These are phyloP conservation scores for Lacanobia wlatinum DNA, from an alignment of 2,888 invertebrate species.

Conservation along the genomic window DNA sequence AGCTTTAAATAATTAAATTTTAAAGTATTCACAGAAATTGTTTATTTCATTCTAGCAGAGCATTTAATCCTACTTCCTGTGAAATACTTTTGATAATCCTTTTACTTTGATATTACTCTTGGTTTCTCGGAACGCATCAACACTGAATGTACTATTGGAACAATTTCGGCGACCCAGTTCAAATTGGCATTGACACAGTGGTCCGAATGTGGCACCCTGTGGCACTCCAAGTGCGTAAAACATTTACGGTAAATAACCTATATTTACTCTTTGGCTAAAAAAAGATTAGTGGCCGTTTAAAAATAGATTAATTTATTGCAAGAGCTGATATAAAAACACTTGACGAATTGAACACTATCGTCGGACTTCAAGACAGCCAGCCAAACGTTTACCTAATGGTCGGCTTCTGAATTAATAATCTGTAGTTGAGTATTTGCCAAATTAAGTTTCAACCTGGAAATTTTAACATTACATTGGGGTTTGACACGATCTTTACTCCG, in stretches of 20 bases:
- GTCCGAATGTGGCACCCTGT: constrained; percentile 70
- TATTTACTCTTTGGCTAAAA: constrained; percentile 17
- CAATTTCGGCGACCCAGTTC: constrained; percentile 67
- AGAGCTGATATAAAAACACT: background rate
- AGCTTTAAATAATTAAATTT: background rate
- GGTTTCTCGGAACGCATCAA: background rate
- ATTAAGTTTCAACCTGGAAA: too few relatives aligned
- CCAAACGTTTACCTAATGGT: background rate
- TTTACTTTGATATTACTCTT: too few relatives aligned
- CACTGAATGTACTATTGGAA: constrained; percentile 43
- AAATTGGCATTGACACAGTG: constrained; percentile 75
- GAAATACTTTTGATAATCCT: background rate
- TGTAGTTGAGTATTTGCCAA: too few relatives aligned
- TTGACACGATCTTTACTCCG: too few relatives aligned
- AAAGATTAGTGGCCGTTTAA: constrained; percentile 8
- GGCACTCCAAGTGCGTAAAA: constrained; percentile 64
- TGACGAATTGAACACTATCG: background rate
- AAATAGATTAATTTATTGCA: constrained; percentile 5
- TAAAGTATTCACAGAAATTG: background rate
- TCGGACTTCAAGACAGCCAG: background rate
- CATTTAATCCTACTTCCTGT: background rate
- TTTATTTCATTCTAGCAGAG: background rate
- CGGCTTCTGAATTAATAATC: too few relatives aligned
- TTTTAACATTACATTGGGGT: too few relatives aligned
- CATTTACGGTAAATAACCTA: constrained; percentile 31